Evolutionary conservation across 2,888 invertebrate genomes (phyloP).

Genomic region (Euplagia quadripunctaria): DNA sequence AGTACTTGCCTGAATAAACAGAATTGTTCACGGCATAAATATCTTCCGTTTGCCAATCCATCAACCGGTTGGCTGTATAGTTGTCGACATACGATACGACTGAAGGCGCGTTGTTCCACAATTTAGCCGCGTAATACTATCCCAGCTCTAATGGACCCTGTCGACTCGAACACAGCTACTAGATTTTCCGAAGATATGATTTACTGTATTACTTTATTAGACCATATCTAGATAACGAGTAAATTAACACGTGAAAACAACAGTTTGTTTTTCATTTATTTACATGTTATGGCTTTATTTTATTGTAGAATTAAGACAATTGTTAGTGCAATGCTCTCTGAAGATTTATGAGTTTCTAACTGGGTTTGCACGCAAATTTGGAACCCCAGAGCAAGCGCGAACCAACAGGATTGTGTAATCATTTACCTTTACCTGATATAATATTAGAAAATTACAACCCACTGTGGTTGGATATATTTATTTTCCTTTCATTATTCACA

Average conservation of each 20-base stretch:
- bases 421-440: slow-evolving; percentile 49
- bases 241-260: not conserved
- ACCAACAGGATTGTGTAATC: slow-evolving; percentile 49
- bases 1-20: slow-evolving; percentile 39
- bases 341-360: slow-evolving; percentile 23
- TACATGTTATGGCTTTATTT: not conserved
- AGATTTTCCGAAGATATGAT: slow-evolving; percentile 48
- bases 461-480: not conserved
- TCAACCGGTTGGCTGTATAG: slow-evolving; percentile 51
- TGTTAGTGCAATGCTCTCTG: slow-evolving; percentile 13
- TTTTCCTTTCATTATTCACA: not conserved
- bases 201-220: slow-evolving; percentile 28
- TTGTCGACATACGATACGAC: slow-evolving; percentile 69
- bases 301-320: slow-evolving; percentile 8
- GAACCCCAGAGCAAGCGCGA: slow-evolving; percentile 56
- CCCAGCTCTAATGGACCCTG: slow-evolving; percentile 75
- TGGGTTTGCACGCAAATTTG: slow-evolving; percentile 20
- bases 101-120: slow-evolving; percentile 78
- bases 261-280: not conserved
- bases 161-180: slow-evolving; percentile 50
- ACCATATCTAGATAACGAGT: slow-evolving; percentile 11
- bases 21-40: slow-evolving; percentile 37
- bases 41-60: slow-evolving; percentile 55
- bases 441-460: slow-evolving; percentile 29
- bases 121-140: slow-evolving; percentile 79